phyloP scores from a whole-genome alignment of 2,888 invertebrate genomes.

The Drosophila parthenogenetica region DNA sequence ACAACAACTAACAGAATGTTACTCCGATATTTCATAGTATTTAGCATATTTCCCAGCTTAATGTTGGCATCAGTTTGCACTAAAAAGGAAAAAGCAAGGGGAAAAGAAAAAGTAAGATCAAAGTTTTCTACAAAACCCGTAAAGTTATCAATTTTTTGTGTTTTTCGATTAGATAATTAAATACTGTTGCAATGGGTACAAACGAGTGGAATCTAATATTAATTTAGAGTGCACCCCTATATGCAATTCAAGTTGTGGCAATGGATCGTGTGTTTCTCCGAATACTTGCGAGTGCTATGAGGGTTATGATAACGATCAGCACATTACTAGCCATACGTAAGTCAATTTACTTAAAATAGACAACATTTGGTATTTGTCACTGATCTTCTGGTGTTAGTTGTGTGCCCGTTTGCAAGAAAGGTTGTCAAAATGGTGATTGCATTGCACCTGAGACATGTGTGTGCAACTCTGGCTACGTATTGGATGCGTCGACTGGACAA shows the following conservation, averaged over 20 bases:
- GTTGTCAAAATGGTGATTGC: constrained; percentile 17
- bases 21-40: neutral
- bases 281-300: constrained; percentile 4
- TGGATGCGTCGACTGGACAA: neutral
- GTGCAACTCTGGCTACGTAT: constrained; percentile 14
- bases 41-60: neutral
- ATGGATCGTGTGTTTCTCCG: constrained; percentile 3
- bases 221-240: neutral
- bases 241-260: neutral
- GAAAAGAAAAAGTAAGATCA: neutral
- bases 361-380: neutral
- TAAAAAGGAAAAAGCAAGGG: rapidly evolving
- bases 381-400: constrained; percentile 9
- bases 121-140: neutral
- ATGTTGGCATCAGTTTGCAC: neutral
- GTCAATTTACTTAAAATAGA: neutral
- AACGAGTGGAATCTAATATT: rapidly evolving
- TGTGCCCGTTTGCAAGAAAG: constrained; percentile 18
- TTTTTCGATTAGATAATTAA: neutral
- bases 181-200: constrained; percentile 12
- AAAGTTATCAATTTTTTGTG: neutral
- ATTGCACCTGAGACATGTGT: constrained; percentile 3
- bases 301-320: constrained; percentile 7
- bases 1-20: constrained; percentile 4
- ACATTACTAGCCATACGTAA: neutral